These are phyloP conservation scores for Rhamphomyia laevipes DNA, from an alignment of 2,888 invertebrate species.

Conservation along the genomic window DNA sequence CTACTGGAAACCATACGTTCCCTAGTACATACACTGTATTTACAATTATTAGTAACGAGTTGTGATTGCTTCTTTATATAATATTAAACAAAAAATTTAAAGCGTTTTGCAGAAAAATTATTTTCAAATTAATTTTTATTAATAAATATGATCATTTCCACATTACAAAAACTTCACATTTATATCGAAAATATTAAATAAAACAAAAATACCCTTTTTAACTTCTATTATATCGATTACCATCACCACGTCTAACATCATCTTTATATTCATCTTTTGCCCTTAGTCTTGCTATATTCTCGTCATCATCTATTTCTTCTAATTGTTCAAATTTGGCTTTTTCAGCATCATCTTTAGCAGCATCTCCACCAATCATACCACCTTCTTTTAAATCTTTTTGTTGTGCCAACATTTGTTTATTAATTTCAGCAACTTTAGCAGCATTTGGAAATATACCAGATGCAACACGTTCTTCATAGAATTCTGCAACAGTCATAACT, in stretches of 20 bases:
- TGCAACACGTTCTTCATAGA: slow-evolving; percentile 74
- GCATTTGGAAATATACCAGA: slow-evolving; percentile 57
- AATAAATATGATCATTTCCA: too few relatives aligned
- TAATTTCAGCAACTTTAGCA: slow-evolving; percentile 29
- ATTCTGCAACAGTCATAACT: slow-evolving; percentile 86
- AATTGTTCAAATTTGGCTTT: slow-evolving; percentile 44
- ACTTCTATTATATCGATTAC: slow-evolving; percentile 71
- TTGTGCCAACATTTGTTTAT: slow-evolving; percentile 28
- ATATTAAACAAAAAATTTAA: too few relatives aligned
- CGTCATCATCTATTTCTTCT: slow-evolving; percentile 61
- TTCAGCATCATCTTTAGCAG: slow-evolving; percentile 46
- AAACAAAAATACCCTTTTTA: slow-evolving; percentile 28
- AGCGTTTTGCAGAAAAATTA: too few relatives aligned
- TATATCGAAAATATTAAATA: too few relatives aligned
- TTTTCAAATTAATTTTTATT: too few relatives aligned
- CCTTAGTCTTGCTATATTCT: slow-evolving; percentile 50
- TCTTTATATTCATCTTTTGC: slow-evolving; percentile 82
- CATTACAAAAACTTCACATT: too few relatives aligned
- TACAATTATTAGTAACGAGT: too few relatives aligned
- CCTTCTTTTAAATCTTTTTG: slow-evolving; percentile 32
- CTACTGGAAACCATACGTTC: too few relatives aligned
- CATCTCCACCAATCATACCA: slow-evolving; percentile 40
- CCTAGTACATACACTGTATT: too few relatives aligned
- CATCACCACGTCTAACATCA: slow-evolving; percentile 75
- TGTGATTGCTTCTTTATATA: too few relatives aligned